Evolutionary conservation across 2,888 invertebrate species (phyloP), one percentile per base, ranked within the genome.

Genomic region (Prenolepis imparis): DNA sequence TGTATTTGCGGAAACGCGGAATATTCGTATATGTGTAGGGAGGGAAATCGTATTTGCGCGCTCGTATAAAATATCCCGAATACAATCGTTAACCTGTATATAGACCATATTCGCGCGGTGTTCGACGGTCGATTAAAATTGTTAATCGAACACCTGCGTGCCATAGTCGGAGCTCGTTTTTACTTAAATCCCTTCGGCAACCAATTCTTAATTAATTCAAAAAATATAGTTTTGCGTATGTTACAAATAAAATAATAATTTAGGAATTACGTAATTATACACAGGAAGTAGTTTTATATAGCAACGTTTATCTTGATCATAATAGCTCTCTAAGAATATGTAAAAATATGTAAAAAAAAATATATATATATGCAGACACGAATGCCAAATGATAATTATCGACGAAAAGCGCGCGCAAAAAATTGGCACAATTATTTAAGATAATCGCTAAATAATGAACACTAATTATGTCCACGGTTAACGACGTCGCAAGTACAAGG

Each of bases 1-100:
- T 70, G 70, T 78, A 78, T 78, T 78, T 78, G 70, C 78, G 78
- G 70, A 70, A 78, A 68, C 44, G 36, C 36, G 59, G 57, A 78
- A 70, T 78, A 78, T 78, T 70, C 70, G 59, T 70, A 70, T 78
- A 78, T 78, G 44, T 59, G 18, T 70, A 78, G 59, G 44, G 70
- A 44, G 44, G 28, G n/a, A 48, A 75, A 70, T 70, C 4, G 70
- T 44, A 36, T 78, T 78, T 78, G 78, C 41, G 70, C 41, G 15
- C 41, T 59, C 44, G 32, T 59, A 41, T 36, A 70, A 70, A 78
- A 78, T 78, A 59, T 70, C 8, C 44, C 21, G 32, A 70, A 70
- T 78, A 32, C 44, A 44, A 70, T 78, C 59, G 78, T 78, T 78
- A 70, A 44, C 36, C n/a, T n/a, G 18, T 48, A 28, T 28, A 28